Evolutionary conservation across 1,140 invertebrate genomes (phyloP), one percentile per base, ranked within the genome.

Genomic region (Drosophila pandora): DNA sequence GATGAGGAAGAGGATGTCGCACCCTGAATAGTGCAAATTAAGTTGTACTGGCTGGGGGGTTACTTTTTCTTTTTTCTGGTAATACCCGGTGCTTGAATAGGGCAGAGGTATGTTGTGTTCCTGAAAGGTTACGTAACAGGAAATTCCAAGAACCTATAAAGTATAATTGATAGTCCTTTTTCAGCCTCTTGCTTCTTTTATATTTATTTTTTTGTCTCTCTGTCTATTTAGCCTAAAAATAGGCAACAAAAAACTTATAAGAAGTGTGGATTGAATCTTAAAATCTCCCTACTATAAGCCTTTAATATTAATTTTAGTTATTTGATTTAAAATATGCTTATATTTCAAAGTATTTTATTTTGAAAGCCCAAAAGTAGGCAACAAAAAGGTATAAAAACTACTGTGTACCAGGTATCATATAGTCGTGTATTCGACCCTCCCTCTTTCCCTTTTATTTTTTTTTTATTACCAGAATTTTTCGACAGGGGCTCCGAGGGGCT

Each of bases 1-100:
- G 23, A 56, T 32, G 69, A 37, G 25, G 25, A 61, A n/a, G 53
- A 32, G 22, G 41, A 43, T 21, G 59, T 50, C 56, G 73, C 61
- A 77, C 73, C 64, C 81, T 84, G 77, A 84, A 85, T 84, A 84
- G 80, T 81, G 80, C 67, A 84, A 84, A 84, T 84, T 85, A 84
- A 87, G 77, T 84, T 84, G 81, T 81, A 69, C 61, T 50, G 56
- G 21, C 47, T 34, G 54, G 13, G 62, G 48, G 43, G 41, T 45
- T 45, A 21, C 41, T 6, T 43, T 43, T 43, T 43, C 25, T 45
- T 45, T 21, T 57, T 12, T 17, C 2, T 48, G 12, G 13, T n/a
- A 37, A 12, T 37, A 37, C 34, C 34, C 10, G 34, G 34, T 37
- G 10, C 3, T 12, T 37, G 32, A 32, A 10, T 32, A 10, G 32